Evolutionary conservation across 2,888 invertebrate species (phyloP), one percentile per base, ranked within the genome.

Genomic region (Aricia artaxerxes): DNA sequence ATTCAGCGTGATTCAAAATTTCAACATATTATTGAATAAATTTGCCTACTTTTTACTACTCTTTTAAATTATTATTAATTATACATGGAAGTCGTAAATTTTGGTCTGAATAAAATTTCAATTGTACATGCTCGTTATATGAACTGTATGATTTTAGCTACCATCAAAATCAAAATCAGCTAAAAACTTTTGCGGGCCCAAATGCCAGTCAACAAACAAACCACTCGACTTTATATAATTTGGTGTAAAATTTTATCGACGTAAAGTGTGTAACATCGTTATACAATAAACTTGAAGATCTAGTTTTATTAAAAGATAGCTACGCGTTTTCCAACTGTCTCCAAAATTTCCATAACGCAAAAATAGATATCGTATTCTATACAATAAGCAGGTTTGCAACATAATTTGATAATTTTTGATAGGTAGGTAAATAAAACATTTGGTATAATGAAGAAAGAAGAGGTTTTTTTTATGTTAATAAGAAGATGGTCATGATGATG

Each of bases 1-100:
- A 88, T 87, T 82, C 87, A 91, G 92, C 83, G 85, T 91, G 92
- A 81, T 79, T 82, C 79, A 81, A 82, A 80, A 82, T 79, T 79
- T 79, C 11, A 35, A 69, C 61, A 38, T 80, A 35, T 79, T 31
- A 49, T 72, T 73, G 44, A 24, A 73, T 40, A 9, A 40, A 57
- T 6, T 60, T 60, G n/a, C 9, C 49, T 49, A 49, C 49, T 61
- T 61, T n/a, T 24, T 24, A 16, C 61, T 24, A 24, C 2, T 24
- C 7, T 7, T 24, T 24, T 61, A 61, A n/a, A 61, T 53, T 53
- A 4, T 13, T 53, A 2, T 57, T 4, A 57, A 57, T 4, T 57
- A 13, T 16, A 16, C 57, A 13, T 13, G 57, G 4, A 57, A 57
- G 16, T 16, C 57, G 57, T 57, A 53, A 53, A 53, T 49, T 9